Percentiles rank a stretch among this genome's conserved stretches.
These are phyloP conservation scores for Schlechtendalia chinensis DNA, from an alignment of 1,140 invertebrate species.

Conservation along the genomic window DNA sequence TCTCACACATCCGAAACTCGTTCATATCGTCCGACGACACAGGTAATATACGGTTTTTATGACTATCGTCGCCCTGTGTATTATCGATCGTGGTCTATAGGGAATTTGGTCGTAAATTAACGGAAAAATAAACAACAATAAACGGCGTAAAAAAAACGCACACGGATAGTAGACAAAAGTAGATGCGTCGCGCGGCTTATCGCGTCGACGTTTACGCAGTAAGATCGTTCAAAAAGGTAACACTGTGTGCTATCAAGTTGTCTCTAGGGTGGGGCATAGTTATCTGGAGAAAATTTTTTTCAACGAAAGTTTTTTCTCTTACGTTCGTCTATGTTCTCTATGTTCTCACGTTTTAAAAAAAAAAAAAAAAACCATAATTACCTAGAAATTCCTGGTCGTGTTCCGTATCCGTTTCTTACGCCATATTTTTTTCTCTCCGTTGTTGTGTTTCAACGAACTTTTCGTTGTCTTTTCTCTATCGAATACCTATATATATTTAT, in stretches of 20 bases:
- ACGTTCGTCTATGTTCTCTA: too few relatives aligned
- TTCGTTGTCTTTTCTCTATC: background rate
- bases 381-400: slow-evolving; percentile 19
- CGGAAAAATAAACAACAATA: too few relatives aligned
- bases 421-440: background rate
- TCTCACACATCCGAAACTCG: slow-evolving; percentile 88
- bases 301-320: slow-evolving; percentile 44
- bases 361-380: slow-evolving; percentile 9
- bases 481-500: background rate
- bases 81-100: too few relatives aligned
- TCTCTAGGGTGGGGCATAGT: slow-evolving; percentile 47
- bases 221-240: slow-evolving; percentile 31
- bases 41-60: slow-evolving; percentile 59
- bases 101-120: too few relatives aligned
- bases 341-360: slow-evolving; percentile 33
- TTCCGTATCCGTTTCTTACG: slow-evolving; percentile 10
- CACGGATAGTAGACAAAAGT: too few relatives aligned
- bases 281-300: slow-evolving; percentile 49
- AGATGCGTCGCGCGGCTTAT: too few relatives aligned
- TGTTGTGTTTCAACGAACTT: background rate
- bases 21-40: slow-evolving; percentile 95
- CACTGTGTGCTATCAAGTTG: slow-evolving; percentile 46
- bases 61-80: too few relatives aligned
- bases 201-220: background rate
- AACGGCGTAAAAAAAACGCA: too few relatives aligned